A percentile compares a stretch with the other conserved stretches of the same genome.
These are phyloP conservation scores for Anguilla megastoma DNA, from an alignment of 2,797 vertebrate genomes.

Conservation along the genomic window DNA sequence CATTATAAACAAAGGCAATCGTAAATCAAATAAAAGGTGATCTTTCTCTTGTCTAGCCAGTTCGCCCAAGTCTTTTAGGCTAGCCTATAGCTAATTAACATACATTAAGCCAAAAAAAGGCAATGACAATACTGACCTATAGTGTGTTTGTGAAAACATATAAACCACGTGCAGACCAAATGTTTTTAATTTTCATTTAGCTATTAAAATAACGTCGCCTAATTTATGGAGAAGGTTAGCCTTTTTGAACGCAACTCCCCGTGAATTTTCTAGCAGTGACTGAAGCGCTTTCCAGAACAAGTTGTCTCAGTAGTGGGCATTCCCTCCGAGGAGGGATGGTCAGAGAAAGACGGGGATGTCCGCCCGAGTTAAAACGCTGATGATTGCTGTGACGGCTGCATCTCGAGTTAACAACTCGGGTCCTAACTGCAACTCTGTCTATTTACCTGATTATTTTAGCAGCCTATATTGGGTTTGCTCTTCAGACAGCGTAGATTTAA, in stretches of 20 bases:
- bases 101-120: too few relatives aligned
- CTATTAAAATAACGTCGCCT: too few relatives aligned
- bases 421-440: background rate
- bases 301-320: background rate
- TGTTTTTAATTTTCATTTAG: too few relatives aligned
- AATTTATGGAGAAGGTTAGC: background rate
- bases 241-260: background rate
- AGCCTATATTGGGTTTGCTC: background rate
- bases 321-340: background rate
- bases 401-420: background rate
- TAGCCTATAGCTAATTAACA: too few relatives aligned
- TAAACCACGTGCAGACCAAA: too few relatives aligned
- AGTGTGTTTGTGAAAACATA: too few relatives aligned
- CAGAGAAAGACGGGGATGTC: background rate
- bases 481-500: background rate
- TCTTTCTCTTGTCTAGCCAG: background rate
- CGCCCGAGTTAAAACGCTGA: background rate
- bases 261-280: background rate
- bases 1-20: background rate
- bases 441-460: background rate
- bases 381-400: background rate
- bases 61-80: background rate
- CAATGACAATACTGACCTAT: too few relatives aligned
- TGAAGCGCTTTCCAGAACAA: background rate
- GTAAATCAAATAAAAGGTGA: background rate